Evolutionary conservation across 2,797 vertebrate genomes (phyloP).

Genomic region (Acanthurus lineatus): DNA sequence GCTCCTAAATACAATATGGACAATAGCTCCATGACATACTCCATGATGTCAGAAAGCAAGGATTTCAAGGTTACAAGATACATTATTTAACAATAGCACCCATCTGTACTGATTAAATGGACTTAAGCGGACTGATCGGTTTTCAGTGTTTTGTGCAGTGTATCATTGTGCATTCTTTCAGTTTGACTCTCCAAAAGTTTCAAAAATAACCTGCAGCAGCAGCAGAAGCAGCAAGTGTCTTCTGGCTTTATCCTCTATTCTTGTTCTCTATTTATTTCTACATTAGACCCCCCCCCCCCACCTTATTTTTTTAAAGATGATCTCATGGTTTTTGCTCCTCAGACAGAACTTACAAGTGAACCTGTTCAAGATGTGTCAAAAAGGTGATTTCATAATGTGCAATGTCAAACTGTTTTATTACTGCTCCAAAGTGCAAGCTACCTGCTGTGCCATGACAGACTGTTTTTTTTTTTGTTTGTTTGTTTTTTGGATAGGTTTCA

Average conservation of each 20-base stretch:
- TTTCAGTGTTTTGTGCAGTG: conserved; percentile 63
- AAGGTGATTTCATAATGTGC: conserved; percentile 70
- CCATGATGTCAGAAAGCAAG: conserved; percentile 53
- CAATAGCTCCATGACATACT: conserved; percentile 39
- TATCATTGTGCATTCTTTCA: conserved; percentile 53
- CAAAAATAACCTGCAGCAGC: conserved; percentile 43
- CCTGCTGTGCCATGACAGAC: conserved; percentile 80
- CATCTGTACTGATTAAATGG: conserved; percentile 60
- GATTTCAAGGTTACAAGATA: conserved; percentile 39
- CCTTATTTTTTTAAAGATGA: neutral
- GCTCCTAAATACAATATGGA: conserved; percentile 36
- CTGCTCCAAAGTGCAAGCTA: conserved; percentile 79
- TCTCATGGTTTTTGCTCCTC: conserved; percentile 19
- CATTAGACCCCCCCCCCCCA: too few relatives aligned
- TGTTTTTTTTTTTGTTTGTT: neutral
- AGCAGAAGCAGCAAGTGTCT: conserved; percentile 51
- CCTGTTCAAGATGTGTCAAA: conserved; percentile 76
- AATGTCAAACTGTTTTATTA: conserved; percentile 64
- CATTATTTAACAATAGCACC: conserved; percentile 41
- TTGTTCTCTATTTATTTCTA: conserved; percentile 67
- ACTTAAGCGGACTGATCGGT: conserved; percentile 51
- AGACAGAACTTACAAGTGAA: conserved; percentile 48
- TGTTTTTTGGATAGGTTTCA: conserved; percentile 22
- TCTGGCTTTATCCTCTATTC: conserved; percentile 22
- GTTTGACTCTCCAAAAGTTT: conserved; percentile 47